Conservation (phyloP, 2,888 invertebrate genomes). For the Agrilus cyanescens region DNA sequence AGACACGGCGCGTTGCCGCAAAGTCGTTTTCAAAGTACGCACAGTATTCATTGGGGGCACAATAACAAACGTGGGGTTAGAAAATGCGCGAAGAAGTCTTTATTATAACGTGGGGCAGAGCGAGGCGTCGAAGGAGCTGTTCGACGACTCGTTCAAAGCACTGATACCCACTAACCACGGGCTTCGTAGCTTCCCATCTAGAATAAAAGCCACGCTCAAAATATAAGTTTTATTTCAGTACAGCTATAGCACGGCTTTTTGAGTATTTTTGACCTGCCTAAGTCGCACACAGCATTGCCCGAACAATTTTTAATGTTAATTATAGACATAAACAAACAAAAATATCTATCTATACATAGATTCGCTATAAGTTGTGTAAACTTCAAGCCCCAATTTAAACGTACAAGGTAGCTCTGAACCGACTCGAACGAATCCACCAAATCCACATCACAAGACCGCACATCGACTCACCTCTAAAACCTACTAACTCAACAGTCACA, state of each 20-base stretch:
- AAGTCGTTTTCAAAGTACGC: no score
- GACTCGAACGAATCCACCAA: no score
- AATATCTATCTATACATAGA: conserved; percentile 41
- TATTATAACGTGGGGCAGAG: conserved; percentile 13
- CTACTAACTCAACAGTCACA: no score
- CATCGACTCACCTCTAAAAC: no score
- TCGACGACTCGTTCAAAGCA: conserved; percentile 27
- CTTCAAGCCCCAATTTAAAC: no score
- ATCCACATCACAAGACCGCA: no score
- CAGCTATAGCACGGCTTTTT: conserved; percentile 38
- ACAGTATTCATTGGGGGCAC: neutral
- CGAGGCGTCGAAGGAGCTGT: conserved; percentile 21
- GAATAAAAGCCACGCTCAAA: conserved; percentile 39
- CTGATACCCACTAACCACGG: conserved; percentile 28
- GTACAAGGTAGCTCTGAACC: no score
- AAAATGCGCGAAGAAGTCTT: conserved; percentile 6
- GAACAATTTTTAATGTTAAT: conserved; percentile 41
- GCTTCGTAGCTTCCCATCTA: conserved; percentile 32
- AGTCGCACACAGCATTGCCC: conserved; percentile 36
- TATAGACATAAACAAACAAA: conserved; percentile 42
- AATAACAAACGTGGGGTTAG: neutral
- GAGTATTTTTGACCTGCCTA: conserved; percentile 42
- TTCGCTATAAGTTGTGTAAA: conserved; percentile 24
- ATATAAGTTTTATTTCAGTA: conserved; percentile 42
- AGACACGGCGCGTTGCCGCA: no score